Base-by-base conservation (phyloP, 2,888 invertebrate genomes). In the Polyploca ridens region DNA sequence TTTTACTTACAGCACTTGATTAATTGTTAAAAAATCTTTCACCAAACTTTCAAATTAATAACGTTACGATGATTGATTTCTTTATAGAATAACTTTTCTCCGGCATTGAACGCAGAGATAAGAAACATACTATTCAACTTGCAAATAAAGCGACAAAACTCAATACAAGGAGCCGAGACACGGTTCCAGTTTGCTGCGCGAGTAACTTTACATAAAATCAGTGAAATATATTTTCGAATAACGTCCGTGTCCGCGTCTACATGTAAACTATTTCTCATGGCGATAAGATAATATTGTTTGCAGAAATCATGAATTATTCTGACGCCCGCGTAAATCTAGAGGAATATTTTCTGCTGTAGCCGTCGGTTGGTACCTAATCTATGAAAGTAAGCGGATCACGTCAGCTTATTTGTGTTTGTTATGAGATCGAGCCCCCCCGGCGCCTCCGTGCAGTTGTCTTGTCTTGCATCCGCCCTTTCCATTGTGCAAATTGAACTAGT, bases 371-470 rank as follows among this genome's bases (percentile, higher is more conserved):
- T 76, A 84, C 85, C 82, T 92, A 91, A 92, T 92, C 91, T 91
- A 86, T 85, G 84, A 75, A 82, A 82, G 90, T 91, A 93, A 94
- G 92, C 90, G 90, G 93, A 92, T 94, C 93, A 93, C 88, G 93
- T 93, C 93, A 88, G 85, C 86, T 93, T 93, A 92, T 90, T 92
- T 90, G 88, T 92, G 89, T 93, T 91, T 90, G 91, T 92, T 93
- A 93, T 92, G 90, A 92, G 91, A 88, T 88, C 81, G 76, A 79
- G 82, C 86, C 88, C 88, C 86, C 86, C 69, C 78, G 85, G 91
- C 88, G 89, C 87, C 86, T 83, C 70, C 71, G 65, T 85, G 86
- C 86, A 84, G 83, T 69, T 77, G 77, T 80, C 79, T 81, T 78
- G 77, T 81, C 81, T 81, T 81, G 76, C 76, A 76, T 66, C 72